Base-by-base conservation (phyloP, 2,797 vertebrate species). In the Poecile montanus region DNA sequence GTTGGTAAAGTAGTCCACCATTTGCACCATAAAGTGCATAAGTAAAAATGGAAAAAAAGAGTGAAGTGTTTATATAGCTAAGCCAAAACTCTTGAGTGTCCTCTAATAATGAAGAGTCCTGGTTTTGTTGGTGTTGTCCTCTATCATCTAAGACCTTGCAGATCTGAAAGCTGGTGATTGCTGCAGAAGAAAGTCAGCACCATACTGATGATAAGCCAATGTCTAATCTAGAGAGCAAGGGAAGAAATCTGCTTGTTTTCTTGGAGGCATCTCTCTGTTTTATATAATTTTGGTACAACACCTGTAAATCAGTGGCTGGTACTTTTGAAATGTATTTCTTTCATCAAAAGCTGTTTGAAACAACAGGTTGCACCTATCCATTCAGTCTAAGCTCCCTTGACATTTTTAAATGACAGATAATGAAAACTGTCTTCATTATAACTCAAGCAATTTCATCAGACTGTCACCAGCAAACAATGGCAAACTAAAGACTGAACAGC, bases 401-500 rank as follows among this genome's bases (percentile, higher is more conserved):
- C 95, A 38, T 91, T 94, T 87, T 96, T 85, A 94, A 96, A 85
- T 95, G 91, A 94, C 95, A 93, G 95, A 93, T 96, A 96, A 94
- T 96, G 94, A 96, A 96, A 96, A 96, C 91, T 91, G 67, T 86
- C 94, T 96, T 97, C 88, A 91, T 97, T 97, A 96, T 80, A 91
- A 86, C 91, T 94, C 68, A 81, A 48, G 93, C 85, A 94, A 91
- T 96, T 96, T 93, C 91, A 90, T 96, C 77, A 95, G 94, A 82
- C 93, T 95, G 95, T 95, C 96, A 96, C 85, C 57, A 80, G 93
- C 95, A 96, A 96, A 96, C 95, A 94, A 95, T 94, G 93, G 91
- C 80, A 94, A 94, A 85, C 91, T 95, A 90, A 77, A 94, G 80
- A 87, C 80, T 82, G 83, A 96, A 54, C 85, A 94, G 13, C 77